Base-by-base conservation (phyloP, 2,888 invertebrate genomes). In the Meghimatium bilineatum region DNA sequence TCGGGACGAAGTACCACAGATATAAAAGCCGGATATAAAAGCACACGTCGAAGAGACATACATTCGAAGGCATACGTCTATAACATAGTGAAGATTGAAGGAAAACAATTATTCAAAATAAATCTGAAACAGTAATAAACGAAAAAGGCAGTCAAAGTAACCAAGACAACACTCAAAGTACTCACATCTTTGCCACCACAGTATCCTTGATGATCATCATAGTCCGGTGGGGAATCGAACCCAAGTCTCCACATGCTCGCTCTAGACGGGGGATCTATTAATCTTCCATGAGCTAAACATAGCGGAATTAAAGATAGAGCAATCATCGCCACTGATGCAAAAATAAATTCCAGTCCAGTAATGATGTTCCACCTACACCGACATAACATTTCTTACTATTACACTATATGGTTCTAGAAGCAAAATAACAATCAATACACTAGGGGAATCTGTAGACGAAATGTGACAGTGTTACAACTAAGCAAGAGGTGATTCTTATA, bases 231-330 rank as follows among this genome's bases (percentile, higher is more conserved):
- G n/a, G 82, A 77, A 77, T 82, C 69, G 44, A 82, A 82, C 56
- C 82, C 82, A 17, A 82, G n/a, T 60, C 82, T 66, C 82, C 82
- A 82, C 82, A 82, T 82, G 1, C 52, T 69, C 6, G 82, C 76
- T n/a, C 82, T 76, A n/a, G 82, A 76, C 26, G 82, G 77, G 1
- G 82, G 82, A 56, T 82, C 82, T 14, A 82, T 12, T n/a, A 82
- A 34, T 14, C 77, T 6, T 34, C 82, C 82, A 69, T 82, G 82
- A 44, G 76, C 77, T n/a, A 32, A 20, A n/a, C 77, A 69, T 0
- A 29, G 56, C 12, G 67, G 38, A 49, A 36, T 34, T 38, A 38
- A 10, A 6, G 14, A 1, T 10, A 66, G 17, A 17, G 56, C 34
- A 10, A 80, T 29, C n/a, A 71, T 32, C 6, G 10, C 63, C 12